A percentile compares a stretch with the other conserved stretches of the same genome.
Conservation (phyloP, 1,140 invertebrate species). For the Copidosoma floridanum region DNA sequence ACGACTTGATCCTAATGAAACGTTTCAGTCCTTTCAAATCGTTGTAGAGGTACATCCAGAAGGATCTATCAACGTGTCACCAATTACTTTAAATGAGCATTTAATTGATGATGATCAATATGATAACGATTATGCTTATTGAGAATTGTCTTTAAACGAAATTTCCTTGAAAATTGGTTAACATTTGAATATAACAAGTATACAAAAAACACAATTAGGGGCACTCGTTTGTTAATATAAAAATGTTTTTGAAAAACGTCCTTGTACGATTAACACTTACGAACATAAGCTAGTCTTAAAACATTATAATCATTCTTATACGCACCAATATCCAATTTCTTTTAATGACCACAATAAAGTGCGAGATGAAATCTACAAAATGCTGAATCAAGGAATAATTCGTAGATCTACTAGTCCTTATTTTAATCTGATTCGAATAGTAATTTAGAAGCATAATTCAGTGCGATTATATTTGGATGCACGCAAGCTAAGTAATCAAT, state of each 20-base stretch:
- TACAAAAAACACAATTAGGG: too few relatives aligned
- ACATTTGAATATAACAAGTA: too few relatives aligned
- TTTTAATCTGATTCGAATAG: constrained; percentile 38
- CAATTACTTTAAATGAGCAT: too few relatives aligned
- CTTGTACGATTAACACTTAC: constrained; percentile 24
- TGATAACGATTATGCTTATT: too few relatives aligned
- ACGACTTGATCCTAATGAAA: too few relatives aligned
- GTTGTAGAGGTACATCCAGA: too few relatives aligned
- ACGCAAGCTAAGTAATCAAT: constrained; percentile 35
- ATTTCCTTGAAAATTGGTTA: too few relatives aligned
- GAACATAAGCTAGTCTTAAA: constrained; percentile 26
- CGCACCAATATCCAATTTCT: constrained; percentile 28
- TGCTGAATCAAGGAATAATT: constrained; percentile 32
- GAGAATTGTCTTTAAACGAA: too few relatives aligned
- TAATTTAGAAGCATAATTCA: constrained; percentile 35
- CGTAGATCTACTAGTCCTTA: constrained; percentile 34
- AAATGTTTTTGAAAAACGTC: constrained; percentile 20
- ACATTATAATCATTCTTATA: constrained; percentile 16
- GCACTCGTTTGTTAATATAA: neutral
- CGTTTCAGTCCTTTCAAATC: too few relatives aligned
- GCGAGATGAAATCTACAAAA: constrained; percentile 14
- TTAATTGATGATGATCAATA: too few relatives aligned
- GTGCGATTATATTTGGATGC: constrained; percentile 43
- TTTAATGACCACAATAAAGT: constrained; percentile 18
- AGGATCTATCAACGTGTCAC: too few relatives aligned